A percentile compares a stretch with the other conserved stretches of the same genome.
These are phyloP conservation scores for Nomada fabriciana DNA, from an alignment of 2,888 invertebrate species.

Conservation along the genomic window DNA sequence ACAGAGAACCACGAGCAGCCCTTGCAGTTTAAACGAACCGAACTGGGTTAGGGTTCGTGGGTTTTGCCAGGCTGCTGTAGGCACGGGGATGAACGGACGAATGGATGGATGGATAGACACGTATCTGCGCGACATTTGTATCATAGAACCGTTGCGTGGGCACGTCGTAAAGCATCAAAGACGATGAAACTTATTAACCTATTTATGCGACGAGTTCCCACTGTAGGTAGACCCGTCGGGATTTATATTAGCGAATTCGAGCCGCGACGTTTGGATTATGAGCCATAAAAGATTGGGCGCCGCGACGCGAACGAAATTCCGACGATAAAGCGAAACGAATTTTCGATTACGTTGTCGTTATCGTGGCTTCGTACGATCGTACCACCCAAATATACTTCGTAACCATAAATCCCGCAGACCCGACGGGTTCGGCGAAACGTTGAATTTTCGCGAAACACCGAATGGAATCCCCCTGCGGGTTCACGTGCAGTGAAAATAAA, in stretches of 20 bases:
- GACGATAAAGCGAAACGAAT: constrained; percentile 1
- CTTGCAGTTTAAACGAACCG: constrained; percentile 71
- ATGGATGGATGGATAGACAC: constrained; percentile 32
- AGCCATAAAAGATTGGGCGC: not conserved
- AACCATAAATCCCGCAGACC: constrained; percentile 15
- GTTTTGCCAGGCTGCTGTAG: constrained; percentile 52
- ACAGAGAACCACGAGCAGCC: constrained; percentile 58
- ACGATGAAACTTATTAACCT: constrained; percentile 59
- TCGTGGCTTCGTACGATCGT: constrained; percentile 1
- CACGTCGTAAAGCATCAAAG: constrained; percentile 51
- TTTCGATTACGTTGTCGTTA: constrained; percentile 33
- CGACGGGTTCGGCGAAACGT: constrained; percentile 11
- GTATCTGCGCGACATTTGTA: constrained; percentile 47
- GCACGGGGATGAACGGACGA: constrained; percentile 27
- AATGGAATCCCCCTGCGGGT: constrained; percentile 3
- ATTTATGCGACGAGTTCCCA: constrained; percentile 24
- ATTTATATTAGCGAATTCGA: not conserved
- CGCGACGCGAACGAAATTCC: not conserved
- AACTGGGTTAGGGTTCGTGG: constrained; percentile 69
- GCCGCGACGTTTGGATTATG: not conserved
- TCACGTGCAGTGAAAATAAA: constrained; percentile 33
- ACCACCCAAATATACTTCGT: not conserved
- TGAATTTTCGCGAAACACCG: constrained; percentile 7
- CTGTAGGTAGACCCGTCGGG: not conserved
- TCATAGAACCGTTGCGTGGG: constrained; percentile 28